Conservation (phyloP, 1,140 invertebrate genomes). For the Drosophila burlai region DNA sequence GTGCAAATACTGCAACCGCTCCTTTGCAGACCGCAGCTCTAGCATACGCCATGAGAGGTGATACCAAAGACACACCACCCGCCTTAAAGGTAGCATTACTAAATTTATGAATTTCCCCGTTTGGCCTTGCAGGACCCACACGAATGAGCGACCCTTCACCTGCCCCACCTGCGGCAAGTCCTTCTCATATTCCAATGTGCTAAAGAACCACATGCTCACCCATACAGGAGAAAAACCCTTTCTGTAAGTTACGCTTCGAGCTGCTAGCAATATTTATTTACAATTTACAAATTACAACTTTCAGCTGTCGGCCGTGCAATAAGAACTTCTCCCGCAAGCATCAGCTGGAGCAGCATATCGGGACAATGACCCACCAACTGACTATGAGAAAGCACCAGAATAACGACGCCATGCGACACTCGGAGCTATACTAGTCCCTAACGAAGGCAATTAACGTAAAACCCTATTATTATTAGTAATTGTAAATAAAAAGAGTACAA, state of each 20-base stretch:
- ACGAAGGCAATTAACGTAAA: slow-evolving; percentile 32
- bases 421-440: slow-evolving; percentile 64
- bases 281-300: slow-evolving; percentile 12
- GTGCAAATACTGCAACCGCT: slow-evolving; percentile 90
- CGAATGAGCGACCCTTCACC: slow-evolving; percentile 90
- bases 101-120: slow-evolving; percentile 3
- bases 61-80: too few relatives aligned
- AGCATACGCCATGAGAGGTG: slow-evolving; percentile 87
- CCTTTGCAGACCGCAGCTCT: slow-evolving; percentile 88
- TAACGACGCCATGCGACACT: slow-evolving; percentile 31
- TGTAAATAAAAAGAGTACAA: slow-evolving; percentile 73
- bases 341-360: slow-evolving; percentile 78
- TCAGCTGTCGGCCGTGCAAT: slow-evolving; percentile 77
- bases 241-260: slow-evolving; percentile 50
- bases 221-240: slow-evolving; percentile 84
- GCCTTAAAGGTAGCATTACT: background rate
- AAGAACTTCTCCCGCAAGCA: slow-evolving; percentile 83
- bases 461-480: slow-evolving; percentile 22
- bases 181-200: slow-evolving; percentile 89
- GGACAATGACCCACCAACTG: slow-evolving; percentile 81
- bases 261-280: background rate
- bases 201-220: slow-evolving; percentile 87
- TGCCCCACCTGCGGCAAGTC: slow-evolving; percentile 90
- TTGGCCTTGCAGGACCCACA: slow-evolving; percentile 86
- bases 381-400: slow-evolving; percentile 63